These are phyloP conservation scores for Sebastes vulpes DNA, from an alignment of 2,797 vertebrate genomes.

Conservation along the genomic window DNA sequence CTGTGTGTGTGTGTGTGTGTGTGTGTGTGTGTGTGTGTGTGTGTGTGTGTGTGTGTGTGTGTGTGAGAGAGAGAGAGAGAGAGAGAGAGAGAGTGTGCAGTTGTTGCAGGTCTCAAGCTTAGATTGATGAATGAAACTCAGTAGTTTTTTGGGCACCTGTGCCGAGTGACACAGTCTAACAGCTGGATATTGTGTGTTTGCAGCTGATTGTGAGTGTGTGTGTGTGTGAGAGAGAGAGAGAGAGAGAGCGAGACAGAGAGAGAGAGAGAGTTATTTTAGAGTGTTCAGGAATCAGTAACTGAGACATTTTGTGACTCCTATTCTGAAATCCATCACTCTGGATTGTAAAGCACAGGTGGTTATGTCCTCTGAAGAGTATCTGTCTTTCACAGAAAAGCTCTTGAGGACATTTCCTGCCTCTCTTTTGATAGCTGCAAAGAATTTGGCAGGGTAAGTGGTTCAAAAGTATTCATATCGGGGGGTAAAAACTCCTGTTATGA, in stretches of 20 bases:
- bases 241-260: background rate
- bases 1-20: constrained; percentile 38
- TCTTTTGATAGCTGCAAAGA: background rate
- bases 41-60: constrained; percentile 26
- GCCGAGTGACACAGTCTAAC: constrained; percentile 52
- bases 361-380: constrained; percentile 3
- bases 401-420: background rate
- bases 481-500: background rate
- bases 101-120: constrained; percentile 71
- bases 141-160: constrained; percentile 77
- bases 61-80: background rate
- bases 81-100: constrained; percentile 37
- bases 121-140: constrained; percentile 79
- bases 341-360: constrained; percentile 11
- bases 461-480: too few species aligned
- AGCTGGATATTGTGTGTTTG: constrained; percentile 51
- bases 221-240: constrained; percentile 2
- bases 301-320: constrained; percentile 6
- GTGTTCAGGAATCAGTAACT: constrained; percentile 18
- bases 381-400: constrained; percentile 7
- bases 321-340: constrained; percentile 22
- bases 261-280: background rate
- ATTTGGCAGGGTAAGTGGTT: too few species aligned
- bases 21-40: constrained; percentile 9
- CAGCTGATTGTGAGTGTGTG: background rate